Percentiles rank a stretch among this genome's conserved stretches.
Evolutionary conservation across 2,113 vertebrate species (phyloP).

Genomic region (Dipodomys merriami): DNA sequence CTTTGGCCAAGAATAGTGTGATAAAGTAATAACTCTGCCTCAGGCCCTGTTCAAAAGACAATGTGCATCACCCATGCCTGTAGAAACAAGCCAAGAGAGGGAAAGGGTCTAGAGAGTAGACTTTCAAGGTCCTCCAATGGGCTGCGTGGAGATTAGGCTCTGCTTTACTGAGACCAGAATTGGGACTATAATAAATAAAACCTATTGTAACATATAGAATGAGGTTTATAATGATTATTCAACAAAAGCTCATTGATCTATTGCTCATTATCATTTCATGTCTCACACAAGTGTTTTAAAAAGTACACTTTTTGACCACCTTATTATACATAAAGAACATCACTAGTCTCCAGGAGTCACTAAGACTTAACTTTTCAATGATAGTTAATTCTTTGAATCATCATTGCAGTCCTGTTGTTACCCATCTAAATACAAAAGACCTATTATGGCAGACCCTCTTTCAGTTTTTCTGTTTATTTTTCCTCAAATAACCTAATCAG

Average conservation of each 20-base stretch:
- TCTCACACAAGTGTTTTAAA: neutral
- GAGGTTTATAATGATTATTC: too few species aligned
- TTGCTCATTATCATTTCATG: neutral
- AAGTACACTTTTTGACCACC: neutral
- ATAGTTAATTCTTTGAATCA: too few species aligned
- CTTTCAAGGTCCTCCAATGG: accelerated
- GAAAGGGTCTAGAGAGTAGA: too few species aligned
- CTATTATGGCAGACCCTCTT: too few species aligned
- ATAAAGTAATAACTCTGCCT: neutral
- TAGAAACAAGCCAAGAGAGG: too few species aligned
- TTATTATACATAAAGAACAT: neutral
- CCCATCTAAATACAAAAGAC: too few species aligned
- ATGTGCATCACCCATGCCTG: too few species aligned
- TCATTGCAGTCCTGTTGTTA: too few species aligned
- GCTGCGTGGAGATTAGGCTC: neutral
- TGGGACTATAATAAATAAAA: neutral
- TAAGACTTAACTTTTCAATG: neutral
- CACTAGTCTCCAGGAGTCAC: neutral
- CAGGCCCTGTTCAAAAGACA: neutral
- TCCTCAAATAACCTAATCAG: too few species aligned
- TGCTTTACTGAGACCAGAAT: too few species aligned
- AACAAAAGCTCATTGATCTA: neutral
- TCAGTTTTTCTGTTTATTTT: too few species aligned
- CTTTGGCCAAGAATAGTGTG: neutral
- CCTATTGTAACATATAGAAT: too few species aligned